Percentiles rank a stretch among this genome's conserved stretches.
Evolutionary conservation across 2,113 vertebrate species (phyloP).

Genomic region (Mastomys coucha): DNA sequence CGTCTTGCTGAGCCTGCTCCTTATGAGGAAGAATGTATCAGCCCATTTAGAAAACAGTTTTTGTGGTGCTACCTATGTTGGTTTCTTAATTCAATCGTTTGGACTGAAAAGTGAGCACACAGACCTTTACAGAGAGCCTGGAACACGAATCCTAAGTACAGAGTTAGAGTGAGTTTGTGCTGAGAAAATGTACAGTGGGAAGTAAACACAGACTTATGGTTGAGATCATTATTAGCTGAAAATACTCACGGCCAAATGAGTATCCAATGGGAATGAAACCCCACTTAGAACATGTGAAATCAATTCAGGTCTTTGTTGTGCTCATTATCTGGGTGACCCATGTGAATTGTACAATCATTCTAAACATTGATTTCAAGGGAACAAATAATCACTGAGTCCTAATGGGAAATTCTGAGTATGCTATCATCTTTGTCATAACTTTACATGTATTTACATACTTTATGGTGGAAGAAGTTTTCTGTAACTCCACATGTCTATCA

Average conservation of each 20-base stretch:
- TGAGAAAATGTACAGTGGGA: not conserved
- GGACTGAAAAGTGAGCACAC: not conserved
- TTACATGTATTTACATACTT: not conserved
- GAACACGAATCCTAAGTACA: not conserved
- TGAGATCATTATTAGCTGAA: not conserved
- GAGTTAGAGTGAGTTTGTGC: not conserved
- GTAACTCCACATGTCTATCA: not conserved
- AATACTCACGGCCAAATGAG: not conserved
- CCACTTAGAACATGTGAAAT: not conserved
- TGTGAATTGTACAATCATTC: not conserved
- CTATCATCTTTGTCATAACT: not conserved
- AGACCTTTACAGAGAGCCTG: not conserved
- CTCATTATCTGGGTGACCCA: not conserved
- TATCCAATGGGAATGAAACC: not conserved
- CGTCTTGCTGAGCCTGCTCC: not conserved
- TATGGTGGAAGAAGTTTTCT: not conserved
- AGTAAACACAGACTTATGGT: not conserved
- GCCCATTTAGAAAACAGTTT: not conserved
- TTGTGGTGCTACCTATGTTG: not conserved
- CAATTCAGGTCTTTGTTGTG: not conserved
- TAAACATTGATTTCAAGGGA: not conserved
- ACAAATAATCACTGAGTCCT: slow-evolving; percentile 5
- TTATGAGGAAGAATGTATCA: not conserved
- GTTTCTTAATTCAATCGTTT: not conserved
- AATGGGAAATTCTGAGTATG: not conserved